These are phyloP conservation scores for Bucorvus abyssinicus DNA, from an alignment of 2,797 vertebrate genomes.

Conservation along the genomic window DNA sequence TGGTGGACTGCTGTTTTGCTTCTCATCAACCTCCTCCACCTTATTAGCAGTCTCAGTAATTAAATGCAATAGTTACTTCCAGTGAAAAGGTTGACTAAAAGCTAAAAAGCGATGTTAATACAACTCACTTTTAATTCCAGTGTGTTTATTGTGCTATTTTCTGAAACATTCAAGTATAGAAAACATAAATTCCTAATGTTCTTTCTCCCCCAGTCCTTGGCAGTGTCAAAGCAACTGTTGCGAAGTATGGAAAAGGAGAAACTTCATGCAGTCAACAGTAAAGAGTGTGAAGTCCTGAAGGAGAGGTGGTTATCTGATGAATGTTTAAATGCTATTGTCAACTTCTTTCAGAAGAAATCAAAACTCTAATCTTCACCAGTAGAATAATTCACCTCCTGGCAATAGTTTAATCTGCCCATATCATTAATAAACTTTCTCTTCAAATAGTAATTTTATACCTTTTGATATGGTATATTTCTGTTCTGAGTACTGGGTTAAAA, in stretches of 20 bases:
- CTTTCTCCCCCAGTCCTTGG: slow-evolving; percentile 76
- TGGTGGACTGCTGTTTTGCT: neutral
- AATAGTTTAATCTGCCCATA: neutral
- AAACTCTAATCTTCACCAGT: slow-evolving; percentile 75
- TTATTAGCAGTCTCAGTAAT: neutral
- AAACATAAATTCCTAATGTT: neutral
- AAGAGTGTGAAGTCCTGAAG: slow-evolving; percentile 79
- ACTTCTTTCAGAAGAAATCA: slow-evolving; percentile 84
- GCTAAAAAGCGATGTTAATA: neutral
- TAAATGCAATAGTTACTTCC: neutral
- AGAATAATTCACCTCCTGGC: neutral
- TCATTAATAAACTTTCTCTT: neutral
- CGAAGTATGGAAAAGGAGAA: slow-evolving; percentile 80
- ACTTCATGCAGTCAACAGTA: slow-evolving; percentile 79
- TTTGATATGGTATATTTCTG: neutral
- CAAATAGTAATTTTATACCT: neutral
- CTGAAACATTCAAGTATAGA: neutral
- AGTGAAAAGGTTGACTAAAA: neutral
- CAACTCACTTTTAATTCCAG: neutral
- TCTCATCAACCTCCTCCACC: neutral
- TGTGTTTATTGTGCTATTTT: neutral
- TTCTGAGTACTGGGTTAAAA: neutral
- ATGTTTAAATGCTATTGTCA: slow-evolving; percentile 80
- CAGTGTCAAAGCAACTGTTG: slow-evolving; percentile 86
- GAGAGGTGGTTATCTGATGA: slow-evolving; percentile 87